phyloP scores from a whole-genome alignment of 2,113 vertebrate species.

The Macrotus californicus region DNA sequence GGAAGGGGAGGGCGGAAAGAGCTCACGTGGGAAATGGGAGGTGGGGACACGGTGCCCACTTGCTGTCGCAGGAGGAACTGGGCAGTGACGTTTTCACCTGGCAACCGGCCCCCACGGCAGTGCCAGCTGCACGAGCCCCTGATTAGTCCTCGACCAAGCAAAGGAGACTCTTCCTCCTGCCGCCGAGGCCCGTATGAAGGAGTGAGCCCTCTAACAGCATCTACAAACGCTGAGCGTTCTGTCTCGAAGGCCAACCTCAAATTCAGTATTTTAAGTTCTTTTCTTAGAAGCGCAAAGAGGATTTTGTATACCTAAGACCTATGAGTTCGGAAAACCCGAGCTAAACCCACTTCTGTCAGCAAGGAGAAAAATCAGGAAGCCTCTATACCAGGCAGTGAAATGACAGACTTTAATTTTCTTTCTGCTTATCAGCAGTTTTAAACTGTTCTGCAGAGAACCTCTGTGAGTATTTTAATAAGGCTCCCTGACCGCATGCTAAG shows the following conservation, averaged over 20 bases:
- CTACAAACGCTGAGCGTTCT: background rate
- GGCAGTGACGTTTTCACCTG: background rate
- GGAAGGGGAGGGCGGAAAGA: background rate
- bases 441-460: background rate
- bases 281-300: conserved; percentile 13
- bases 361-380: background rate
- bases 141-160: background rate
- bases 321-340: background rate
- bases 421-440: background rate
- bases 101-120: background rate
- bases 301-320: background rate
- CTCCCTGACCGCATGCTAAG: background rate
- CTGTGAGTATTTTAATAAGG: background rate
- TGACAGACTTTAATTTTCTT: background rate
- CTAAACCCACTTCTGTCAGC: background rate
- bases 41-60: background rate
- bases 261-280: background rate
- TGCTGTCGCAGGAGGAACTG: background rate
- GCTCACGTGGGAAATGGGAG: fast-evolving
- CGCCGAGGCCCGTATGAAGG: fast-evolving
- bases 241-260: background rate
- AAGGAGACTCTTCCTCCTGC: background rate
- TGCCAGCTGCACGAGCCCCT: background rate
- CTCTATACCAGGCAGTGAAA: background rate
- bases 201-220: background rate